Conservation (phyloP, 2,113 vertebrate species). For the Epinephelus lanceolatus region DNA sequence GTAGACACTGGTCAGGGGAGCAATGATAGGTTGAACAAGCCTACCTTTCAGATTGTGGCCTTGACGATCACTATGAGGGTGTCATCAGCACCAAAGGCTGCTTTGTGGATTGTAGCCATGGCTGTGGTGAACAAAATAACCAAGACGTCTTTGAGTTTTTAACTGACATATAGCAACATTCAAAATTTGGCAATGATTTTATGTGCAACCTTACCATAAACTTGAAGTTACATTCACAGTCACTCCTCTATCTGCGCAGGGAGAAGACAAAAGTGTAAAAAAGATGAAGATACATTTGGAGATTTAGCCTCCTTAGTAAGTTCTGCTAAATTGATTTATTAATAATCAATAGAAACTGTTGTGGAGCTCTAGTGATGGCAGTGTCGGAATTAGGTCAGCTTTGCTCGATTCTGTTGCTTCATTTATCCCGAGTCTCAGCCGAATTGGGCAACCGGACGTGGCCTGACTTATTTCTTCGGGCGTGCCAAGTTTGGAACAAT, state of each 20-base stretch:
- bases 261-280: neutral
- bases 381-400: too few relatives aligned
- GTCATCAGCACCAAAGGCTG: constrained; percentile 27
- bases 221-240: neutral
- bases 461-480: too few relatives aligned
- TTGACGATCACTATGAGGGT: constrained; percentile 10
- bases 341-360: neutral
- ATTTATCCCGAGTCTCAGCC: too few relatives aligned
- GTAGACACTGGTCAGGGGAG: neutral
- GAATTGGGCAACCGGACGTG: too few relatives aligned
- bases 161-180: neutral
- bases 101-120: neutral
- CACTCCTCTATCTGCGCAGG: neutral
- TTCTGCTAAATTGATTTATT: neutral
- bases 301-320: neutral
- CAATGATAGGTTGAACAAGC: neutral
- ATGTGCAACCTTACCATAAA: neutral
- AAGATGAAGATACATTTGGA: neutral
- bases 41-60: constrained; percentile 9
- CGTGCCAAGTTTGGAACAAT: too few relatives aligned
- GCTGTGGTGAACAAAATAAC: neutral
- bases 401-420: too few relatives aligned
- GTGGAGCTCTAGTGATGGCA: too few relatives aligned
- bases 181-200: neutral
- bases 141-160: neutral